Percentiles rank a stretch among this genome's conserved stretches.
Conservation (phyloP, 2,888 invertebrate genomes). For the Machimus rusticus region DNA sequence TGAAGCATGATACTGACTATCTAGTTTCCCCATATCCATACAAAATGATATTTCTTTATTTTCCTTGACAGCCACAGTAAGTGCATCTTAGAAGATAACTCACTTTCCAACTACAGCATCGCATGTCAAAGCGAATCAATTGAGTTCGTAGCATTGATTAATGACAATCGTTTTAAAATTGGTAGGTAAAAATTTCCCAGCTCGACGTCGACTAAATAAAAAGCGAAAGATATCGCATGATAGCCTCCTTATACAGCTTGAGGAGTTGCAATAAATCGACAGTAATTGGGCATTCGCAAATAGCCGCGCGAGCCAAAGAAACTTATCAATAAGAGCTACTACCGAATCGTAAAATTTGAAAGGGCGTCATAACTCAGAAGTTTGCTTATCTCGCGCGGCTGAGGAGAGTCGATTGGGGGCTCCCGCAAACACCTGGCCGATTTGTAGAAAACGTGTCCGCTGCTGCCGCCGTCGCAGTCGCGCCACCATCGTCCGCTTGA, state of each 20-base stretch:
- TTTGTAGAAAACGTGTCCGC: not conserved
- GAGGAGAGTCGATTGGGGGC: not conserved
- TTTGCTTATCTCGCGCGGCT: slow-evolving; percentile 10
- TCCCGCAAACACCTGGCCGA: slow-evolving; percentile 26
- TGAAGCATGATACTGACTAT: not conserved
- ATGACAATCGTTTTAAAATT: not conserved
- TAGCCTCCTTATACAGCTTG: not conserved
- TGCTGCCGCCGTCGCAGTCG: not conserved
- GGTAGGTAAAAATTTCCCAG: not conserved
- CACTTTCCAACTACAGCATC: not conserved
- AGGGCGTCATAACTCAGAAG: slow-evolving; percentile 33
- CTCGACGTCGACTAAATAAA: not conserved
- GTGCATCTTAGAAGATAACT: not conserved
- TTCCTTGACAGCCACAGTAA: not conserved
- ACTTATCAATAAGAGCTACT: slow-evolving; percentile 22
- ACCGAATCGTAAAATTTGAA: slow-evolving; percentile 28
- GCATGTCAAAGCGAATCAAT: not conserved
- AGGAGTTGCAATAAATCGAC: not conserved
- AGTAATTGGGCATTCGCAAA: not conserved
- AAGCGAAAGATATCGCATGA: not conserved
- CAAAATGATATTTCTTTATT: not conserved
- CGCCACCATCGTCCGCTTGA: not conserved
- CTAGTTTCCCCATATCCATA: not conserved
- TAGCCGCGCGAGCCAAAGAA: not conserved
- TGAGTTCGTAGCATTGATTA: not conserved